Base-by-base conservation (phyloP, 2,888 invertebrate species). In the Omphaloscelis lunosa region DNA sequence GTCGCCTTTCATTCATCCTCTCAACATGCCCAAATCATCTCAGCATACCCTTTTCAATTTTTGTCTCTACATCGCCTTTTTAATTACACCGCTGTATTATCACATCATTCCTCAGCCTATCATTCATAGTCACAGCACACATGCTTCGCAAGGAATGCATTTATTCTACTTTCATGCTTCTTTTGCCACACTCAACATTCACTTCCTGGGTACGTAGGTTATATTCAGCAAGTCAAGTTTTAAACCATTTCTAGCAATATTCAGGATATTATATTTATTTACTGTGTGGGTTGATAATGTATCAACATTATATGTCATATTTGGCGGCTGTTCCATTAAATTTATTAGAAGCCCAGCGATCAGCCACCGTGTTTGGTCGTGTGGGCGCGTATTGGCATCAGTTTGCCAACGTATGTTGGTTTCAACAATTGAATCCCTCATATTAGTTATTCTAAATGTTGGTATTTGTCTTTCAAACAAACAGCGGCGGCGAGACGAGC, bases 341-440 rank as follows among this genome's bases (percentile, higher is more conserved):
- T 79, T 62, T 71, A 67, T 62, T 51, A 72, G n/a, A 23, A 27
- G 0, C n/a, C 29, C 48, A 56, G 23, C 1, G 5, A 29, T n/a
- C n/a, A n/a, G n/a, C n/a, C n/a, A n/a, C n/a, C n/a, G 80, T 27
- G 66, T 61, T 20, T 1, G 29, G 11, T 23, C 29, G 51, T 17
- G 80, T 68, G 20, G 80, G 80, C 56, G 80, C 56, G 51, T 56
- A 9, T 0, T 15, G 51, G 62, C 58, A 41, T 51, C 73, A 51
- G 9, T 48, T 70, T 66, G 20, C 53, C n/a, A n/a, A 58, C 11
- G 27, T 53, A 65, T 23, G 12, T 53, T 5, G n/a, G 27, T 56
- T 45, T 69, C 56, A 20, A 20, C 39, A 51, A 78, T 53, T 41
- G n/a, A 53, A 34, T n/a, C 9, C 2, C 39, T n/a, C 27, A 20